Conservation (phyloP, 2,113 vertebrate species). For the Sardina pilchardus region DNA sequence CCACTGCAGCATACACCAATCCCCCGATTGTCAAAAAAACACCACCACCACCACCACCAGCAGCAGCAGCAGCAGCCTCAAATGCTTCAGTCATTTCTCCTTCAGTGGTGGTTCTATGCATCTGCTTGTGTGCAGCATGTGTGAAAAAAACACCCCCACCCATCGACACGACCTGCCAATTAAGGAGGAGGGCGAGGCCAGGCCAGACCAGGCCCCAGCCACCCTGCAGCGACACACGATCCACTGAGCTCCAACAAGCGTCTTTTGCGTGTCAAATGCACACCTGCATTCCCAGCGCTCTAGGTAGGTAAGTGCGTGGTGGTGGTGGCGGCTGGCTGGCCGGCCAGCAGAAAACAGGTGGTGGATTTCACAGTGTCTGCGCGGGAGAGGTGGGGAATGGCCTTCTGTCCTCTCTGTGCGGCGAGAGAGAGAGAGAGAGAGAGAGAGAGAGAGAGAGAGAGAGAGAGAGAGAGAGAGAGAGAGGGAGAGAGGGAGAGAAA, state of each 20-base stretch:
- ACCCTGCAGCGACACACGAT: not conserved
- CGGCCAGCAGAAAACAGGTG: conserved; percentile 37
- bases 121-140: not conserved
- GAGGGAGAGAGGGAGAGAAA: conserved; percentile 4
- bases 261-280: not conserved
- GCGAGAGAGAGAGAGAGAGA: not conserved
- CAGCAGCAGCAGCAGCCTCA: not conserved
- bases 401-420: conserved; percentile 3
- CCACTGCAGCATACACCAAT: too few relatives aligned
- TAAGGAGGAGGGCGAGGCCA: not conserved
- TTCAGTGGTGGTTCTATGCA: not conserved
- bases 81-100: not conserved
- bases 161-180: not conserved
- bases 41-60: not conserved
- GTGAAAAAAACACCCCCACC: not conserved
- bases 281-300: not conserved
- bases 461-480: not conserved
- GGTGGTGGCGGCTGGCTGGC: not conserved
- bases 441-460: not conserved
- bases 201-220: not conserved
- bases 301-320: not conserved
- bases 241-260: not conserved
- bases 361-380: conserved; percentile 35
- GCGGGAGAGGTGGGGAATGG: conserved; percentile 18
- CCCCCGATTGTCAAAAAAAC: not conserved